Conservation (phyloP, 2,113 vertebrate species). For the Gymnarchus niloticus region DNA sequence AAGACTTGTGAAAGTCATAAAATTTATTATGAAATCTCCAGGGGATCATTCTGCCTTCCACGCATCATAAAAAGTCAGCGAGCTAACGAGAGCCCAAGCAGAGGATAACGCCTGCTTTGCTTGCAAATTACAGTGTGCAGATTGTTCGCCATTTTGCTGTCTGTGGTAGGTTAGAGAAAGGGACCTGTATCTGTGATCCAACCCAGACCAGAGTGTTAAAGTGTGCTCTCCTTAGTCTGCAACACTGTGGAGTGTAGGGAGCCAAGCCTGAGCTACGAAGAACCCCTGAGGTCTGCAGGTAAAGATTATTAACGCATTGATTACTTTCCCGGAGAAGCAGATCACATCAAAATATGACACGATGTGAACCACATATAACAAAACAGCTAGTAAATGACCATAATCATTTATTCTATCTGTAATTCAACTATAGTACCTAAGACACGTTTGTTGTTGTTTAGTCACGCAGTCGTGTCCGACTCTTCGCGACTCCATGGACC, state of each 20-base stretch:
- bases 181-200: too few relatives aligned
- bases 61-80: constrained; percentile 32
- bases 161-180: constrained; percentile 59
- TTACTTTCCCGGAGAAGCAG: background rate
- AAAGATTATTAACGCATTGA: background rate
- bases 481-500: too few relatives aligned
- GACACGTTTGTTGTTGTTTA: too few relatives aligned
- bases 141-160: constrained; percentile 45
- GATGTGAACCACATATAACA: too few relatives aligned
- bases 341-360: background rate
- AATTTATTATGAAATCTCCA: constrained; percentile 47
- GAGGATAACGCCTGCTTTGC: constrained; percentile 61
- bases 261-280: background rate
- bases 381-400: too few relatives aligned
- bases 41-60: constrained; percentile 39
- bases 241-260: background rate
- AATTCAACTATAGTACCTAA: too few relatives aligned
- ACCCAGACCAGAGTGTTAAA: too few relatives aligned
- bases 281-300: background rate
- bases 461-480: too few relatives aligned
- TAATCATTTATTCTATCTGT: too few relatives aligned
- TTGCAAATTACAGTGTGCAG: constrained; percentile 58
- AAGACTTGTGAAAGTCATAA: constrained; percentile 48
- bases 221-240: too few relatives aligned
- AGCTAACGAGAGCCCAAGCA: constrained; percentile 44